These are phyloP conservation scores for Polymixis flavicincta DNA, from an alignment of 2,888 invertebrate genomes.

Conservation along the genomic window DNA sequence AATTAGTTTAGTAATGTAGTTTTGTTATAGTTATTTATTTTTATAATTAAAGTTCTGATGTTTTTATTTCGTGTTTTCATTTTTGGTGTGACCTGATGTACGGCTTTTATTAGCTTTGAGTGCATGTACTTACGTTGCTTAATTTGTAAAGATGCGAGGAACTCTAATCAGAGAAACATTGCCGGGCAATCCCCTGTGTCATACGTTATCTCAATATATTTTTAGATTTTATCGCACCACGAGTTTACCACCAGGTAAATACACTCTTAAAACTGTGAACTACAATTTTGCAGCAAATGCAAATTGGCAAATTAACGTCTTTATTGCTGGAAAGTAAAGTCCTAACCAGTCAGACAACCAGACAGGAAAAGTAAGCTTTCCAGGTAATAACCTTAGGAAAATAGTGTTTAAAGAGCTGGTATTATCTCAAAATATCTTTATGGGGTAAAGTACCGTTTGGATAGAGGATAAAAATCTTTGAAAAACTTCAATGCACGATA, in stretches of 20 bases:
- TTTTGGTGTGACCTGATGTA: conserved; percentile 8
- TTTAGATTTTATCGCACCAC: not conserved
- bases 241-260: conserved; percentile 11
- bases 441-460: conserved; percentile 48
- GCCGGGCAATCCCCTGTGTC: not conserved
- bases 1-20: conserved; percentile 66
- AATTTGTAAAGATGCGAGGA: not conserved
- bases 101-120: not conserved
- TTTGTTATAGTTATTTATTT: conserved; percentile 78
- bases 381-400: conserved; percentile 51
- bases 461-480: conserved; percentile 5
- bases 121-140: not conserved
- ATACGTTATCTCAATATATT: too few species aligned
- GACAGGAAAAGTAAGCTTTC: conserved; percentile 61
- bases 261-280: conserved; percentile 24
- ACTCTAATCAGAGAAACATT: not conserved
- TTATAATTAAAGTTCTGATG: conserved; percentile 66
- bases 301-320: conserved; percentile 50
- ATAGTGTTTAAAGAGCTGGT: conserved; percentile 19
- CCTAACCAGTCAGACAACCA: conserved; percentile 44
- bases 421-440: conserved; percentile 47
- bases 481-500: conserved; percentile 22
- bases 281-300: conserved; percentile 34
- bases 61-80: conserved; percentile 41
- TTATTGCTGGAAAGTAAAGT: conserved; percentile 60